Base-by-base conservation (phyloP, 1,140 invertebrate species). In the Cydia splendana region DNA sequence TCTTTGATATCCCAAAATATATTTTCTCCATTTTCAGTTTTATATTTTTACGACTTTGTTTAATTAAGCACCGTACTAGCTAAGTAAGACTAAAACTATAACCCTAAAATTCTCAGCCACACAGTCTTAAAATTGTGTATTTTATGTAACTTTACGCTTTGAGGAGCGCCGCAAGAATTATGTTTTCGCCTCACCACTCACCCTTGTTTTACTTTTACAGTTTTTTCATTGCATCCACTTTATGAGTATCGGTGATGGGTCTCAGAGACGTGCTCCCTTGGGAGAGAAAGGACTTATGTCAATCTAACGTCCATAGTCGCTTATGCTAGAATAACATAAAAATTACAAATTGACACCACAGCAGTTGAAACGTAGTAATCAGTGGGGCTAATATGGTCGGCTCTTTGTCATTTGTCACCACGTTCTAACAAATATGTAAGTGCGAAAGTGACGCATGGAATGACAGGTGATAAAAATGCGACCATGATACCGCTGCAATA, bases 141-240 rank as follows among this genome's bases (percentile, higher is more conserved):
- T 85, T 84, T 81, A 79, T 79, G 20, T 62, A 24, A 83, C 74
- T 76, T 79, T 78, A 62, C 65, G 77, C 81, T 87, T 87, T 82
- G 80, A 80, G 77, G 79, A 84, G 73, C 78, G 77, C 82, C 85
- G 82, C 89, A 87, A 87, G 84, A 88, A 87, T 91, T 85, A 91
- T 89, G 88, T 88, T 89, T 88, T 87, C 79, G 75, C 82, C 69
- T 85, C 80, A 81, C 81, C 81, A 84, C 83, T 86, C 80, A 81
- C 81, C 79, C 82, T 87, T 88, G 83, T 88, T 91, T 67, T 34
- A 67, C 65, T 30, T 77, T 92, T 92, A 92, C 85, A 85, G 76
- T 86, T 86, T 91, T 89, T 91, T 91, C 90, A 91, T 89, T 88
- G 86, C 88, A 80, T 67, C 83, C 86, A 83, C 82, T 91, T 92